phyloP scores from a whole-genome alignment of 2,797 vertebrate species.

The Danio kyathit region DNA sequence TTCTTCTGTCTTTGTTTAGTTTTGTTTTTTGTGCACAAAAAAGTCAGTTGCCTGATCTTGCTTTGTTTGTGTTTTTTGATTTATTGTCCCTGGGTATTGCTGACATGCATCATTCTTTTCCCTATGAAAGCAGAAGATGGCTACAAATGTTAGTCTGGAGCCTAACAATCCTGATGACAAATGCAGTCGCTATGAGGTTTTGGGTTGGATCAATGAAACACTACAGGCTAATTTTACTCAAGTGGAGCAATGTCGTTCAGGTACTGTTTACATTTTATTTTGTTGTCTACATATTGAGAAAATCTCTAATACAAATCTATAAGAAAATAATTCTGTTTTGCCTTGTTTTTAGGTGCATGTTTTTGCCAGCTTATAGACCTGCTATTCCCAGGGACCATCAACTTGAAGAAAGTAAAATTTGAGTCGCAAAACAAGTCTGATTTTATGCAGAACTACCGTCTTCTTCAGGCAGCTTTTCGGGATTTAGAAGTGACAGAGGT shows the following conservation, averaged over 20 bases:
- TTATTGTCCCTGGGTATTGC: not conserved
- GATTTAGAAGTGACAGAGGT: conserved; percentile 72
- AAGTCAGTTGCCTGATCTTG: no score
- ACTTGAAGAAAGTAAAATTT: conserved; percentile 77
- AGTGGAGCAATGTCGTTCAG: conserved; percentile 76
- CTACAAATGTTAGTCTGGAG: conserved; percentile 52
- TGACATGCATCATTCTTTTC: not conserved
- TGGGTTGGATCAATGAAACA: conserved; percentile 76
- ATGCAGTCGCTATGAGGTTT: conserved; percentile 63
- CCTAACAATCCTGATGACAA: conserved; percentile 59
- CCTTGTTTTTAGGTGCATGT: conserved; percentile 70
- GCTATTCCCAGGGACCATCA: conserved; percentile 74
- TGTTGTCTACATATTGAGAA: not conserved
- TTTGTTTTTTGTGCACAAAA: no score
- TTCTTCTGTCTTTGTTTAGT: no score
- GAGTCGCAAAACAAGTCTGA: conserved; percentile 70
- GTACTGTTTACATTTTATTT: conserved; percentile 59
- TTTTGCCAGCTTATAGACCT: conserved; percentile 81
- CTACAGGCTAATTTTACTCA: conserved; percentile 74
- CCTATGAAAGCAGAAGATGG: conserved; percentile 70
- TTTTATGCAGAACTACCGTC: conserved; percentile 75
- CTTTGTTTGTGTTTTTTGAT: not conserved
- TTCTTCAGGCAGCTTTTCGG: conserved; percentile 72
- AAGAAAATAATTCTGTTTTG: not conserved
- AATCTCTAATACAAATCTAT: not conserved